These are phyloP conservation scores for Anas flavirostris DNA, from an alignment of 2,797 vertebrate genomes.

Conservation along the genomic window DNA sequence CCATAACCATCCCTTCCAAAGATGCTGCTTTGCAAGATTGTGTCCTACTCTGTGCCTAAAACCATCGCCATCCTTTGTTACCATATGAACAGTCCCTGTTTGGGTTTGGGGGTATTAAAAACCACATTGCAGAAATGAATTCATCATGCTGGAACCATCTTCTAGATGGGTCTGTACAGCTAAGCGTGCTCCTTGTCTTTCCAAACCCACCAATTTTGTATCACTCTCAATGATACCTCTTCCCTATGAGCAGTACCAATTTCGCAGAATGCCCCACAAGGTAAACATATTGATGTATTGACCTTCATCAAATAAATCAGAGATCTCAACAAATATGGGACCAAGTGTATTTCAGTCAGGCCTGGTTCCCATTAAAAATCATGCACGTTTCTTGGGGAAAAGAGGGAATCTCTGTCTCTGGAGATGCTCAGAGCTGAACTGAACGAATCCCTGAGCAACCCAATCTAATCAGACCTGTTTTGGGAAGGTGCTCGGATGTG, in stretches of 20 bases:
- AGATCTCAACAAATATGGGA: not conserved
- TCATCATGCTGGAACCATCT: not conserved
- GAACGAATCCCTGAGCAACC: not conserved
- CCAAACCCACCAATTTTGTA: not conserved
- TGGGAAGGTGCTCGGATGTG: not conserved
- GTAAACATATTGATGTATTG: not conserved
- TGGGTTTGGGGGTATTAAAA: not conserved
- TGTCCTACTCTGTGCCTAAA: rapidly evolving
- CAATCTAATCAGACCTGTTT: not conserved
- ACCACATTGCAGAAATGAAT: not conserved
- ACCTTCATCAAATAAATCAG: not conserved
- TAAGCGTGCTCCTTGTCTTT: not conserved
- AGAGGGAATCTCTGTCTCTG: not conserved
- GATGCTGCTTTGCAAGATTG: not conserved
- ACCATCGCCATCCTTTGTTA: not conserved
- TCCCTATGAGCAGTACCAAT: not conserved
- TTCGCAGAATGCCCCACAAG: not conserved
- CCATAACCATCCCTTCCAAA: not conserved
- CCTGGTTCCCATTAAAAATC: not conserved
- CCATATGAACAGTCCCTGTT: rapidly evolving
- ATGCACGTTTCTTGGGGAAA: not conserved
- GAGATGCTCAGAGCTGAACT: not conserved
- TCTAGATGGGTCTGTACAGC: not conserved
- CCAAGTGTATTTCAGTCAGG: not conserved
- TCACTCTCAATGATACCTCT: not conserved